Base-by-base conservation (phyloP, 2,797 vertebrate genomes). In the Hybognathus amarus region DNA sequence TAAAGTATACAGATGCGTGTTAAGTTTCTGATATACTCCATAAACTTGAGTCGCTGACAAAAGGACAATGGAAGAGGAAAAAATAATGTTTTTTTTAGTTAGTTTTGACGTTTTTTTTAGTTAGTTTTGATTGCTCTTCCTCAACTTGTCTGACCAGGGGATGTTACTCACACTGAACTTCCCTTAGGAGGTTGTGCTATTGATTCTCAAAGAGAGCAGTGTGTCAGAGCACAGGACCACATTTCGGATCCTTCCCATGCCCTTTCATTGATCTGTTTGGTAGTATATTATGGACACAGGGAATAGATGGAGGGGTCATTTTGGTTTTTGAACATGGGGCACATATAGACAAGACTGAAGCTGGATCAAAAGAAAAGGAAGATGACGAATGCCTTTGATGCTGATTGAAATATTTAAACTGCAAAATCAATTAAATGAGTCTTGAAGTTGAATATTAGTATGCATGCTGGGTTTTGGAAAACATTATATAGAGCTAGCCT, bases 121-220 rank as follows among this genome's bases (percentile, higher is more conserved):
- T n/a, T n/a, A n/a, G n/a, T n/a, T n/a, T n/a, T n/a, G n/a, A n/a
- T n/a, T n/a, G 24, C 33, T 76, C 45, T 27, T 71, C 22, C 88
- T 64, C 90, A 1, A 30, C 30, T 75, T 91, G 88, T 90, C 89
- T 92, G 89, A 91, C 89, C 87, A 87, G 88, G 90, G 88, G 86
- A 88, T 90, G 89, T 92, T 91, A 73, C 89, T 90, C 85, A 91
- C 87, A 83, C 91, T 92, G 80, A 61, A 88, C 77, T 85, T 87
- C 83, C 47, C 69, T 73, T 27, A 89, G 84, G 86, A 91, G 83
- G 87, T 88, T 90, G 87, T 85, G 77, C 85, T 92, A 93, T 93
- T 38, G 92, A 94, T 88, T 81, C 47, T 77, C 77, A 81, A 61
- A 89, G 86, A 91, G 90, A 91, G 88, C 89, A 79, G 50, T 71